Percentiles rank a stretch among this genome's conserved stretches.
Evolutionary conservation across 2,888 invertebrate species (phyloP).

Genomic region (Melanostoma mellinum): DNA sequence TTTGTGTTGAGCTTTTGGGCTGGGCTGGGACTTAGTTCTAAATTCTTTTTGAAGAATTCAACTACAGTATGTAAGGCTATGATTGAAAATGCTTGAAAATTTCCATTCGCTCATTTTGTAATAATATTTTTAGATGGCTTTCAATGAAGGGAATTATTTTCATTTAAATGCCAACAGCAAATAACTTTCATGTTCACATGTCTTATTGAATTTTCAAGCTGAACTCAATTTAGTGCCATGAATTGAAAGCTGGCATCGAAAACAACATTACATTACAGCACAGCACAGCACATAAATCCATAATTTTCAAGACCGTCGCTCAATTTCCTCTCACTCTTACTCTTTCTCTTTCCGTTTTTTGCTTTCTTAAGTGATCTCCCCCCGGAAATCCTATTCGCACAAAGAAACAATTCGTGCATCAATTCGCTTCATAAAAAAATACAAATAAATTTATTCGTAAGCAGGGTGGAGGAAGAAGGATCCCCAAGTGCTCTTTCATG

Average conservation of each 20-base stretch:
- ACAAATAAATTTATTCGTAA: slow-evolving; percentile 46
- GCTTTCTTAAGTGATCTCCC: slow-evolving; percentile 32
- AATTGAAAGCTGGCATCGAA: slow-evolving; percentile 17
- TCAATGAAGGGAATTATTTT: slow-evolving; percentile 17
- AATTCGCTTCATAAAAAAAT: slow-evolving; percentile 43
- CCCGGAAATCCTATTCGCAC: slow-evolving; percentile 15
- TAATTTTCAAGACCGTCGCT: slow-evolving; percentile 10
- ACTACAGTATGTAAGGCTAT: neutral
- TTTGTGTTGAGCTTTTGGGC: no score
- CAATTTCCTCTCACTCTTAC: neutral
- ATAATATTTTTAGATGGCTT: neutral
- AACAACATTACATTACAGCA: slow-evolving; percentile 54
- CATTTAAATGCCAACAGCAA: slow-evolving; percentile 45
- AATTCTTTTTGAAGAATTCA: neutral
- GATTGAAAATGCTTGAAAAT: neutral
- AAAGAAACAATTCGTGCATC: slow-evolving; percentile 30
- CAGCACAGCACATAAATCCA: slow-evolving; percentile 42
- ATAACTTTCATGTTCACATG: slow-evolving; percentile 47
- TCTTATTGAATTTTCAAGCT: slow-evolving; percentile 47
- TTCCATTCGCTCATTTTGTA: slow-evolving; percentile 5
- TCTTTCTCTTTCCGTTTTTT: neutral
- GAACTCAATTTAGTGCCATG: slow-evolving; percentile 58
- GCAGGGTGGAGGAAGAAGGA: neutral
- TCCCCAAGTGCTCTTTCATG: slow-evolving; percentile 54
- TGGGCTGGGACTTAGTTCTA: no score